Evolutionary conservation across 1,140 invertebrate genomes (phyloP).

Genomic region (Teleopsis dalmanni): DNA sequence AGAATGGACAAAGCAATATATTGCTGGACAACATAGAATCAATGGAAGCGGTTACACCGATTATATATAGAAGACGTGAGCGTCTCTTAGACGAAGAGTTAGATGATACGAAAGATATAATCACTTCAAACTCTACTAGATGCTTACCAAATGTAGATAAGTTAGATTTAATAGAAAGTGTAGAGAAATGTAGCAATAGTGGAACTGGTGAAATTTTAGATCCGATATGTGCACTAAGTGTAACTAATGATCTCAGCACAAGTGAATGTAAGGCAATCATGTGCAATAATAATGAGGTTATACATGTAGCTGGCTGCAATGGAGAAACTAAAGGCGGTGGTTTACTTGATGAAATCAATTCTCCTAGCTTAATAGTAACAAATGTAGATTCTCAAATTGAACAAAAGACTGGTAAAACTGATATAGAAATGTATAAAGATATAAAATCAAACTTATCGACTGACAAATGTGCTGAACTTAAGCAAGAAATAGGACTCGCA

Average conservation of each 20-base stretch:
- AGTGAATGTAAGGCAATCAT: background rate
- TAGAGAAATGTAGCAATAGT: background rate
- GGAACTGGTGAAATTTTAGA: background rate
- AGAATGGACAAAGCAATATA: constrained; percentile 67
- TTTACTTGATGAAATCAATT: no score
- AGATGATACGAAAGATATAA: constrained; percentile 41
- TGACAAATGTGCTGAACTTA: background rate
- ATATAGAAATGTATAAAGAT: background rate
- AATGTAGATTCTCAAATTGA: no score
- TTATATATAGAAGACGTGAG: constrained; percentile 56
- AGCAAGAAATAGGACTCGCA: background rate
- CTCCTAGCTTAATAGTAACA: no score
- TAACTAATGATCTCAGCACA: background rate
- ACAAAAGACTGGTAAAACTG: background rate
- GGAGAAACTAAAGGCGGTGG: no score
- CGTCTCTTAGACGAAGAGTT: constrained; percentile 39
- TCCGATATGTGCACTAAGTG: background rate
- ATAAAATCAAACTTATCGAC: background rate
- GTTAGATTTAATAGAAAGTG: background rate
- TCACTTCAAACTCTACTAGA: constrained; percentile 23
- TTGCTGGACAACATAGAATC: constrained; percentile 66
- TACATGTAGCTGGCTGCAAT: no score
- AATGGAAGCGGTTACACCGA: constrained; percentile 53
- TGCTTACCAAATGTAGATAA: background rate
- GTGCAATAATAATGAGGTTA: no score